Evolutionary conservation across 1,140 invertebrate genomes (phyloP).

Genomic region (Eurosta solidaginis): DNA sequence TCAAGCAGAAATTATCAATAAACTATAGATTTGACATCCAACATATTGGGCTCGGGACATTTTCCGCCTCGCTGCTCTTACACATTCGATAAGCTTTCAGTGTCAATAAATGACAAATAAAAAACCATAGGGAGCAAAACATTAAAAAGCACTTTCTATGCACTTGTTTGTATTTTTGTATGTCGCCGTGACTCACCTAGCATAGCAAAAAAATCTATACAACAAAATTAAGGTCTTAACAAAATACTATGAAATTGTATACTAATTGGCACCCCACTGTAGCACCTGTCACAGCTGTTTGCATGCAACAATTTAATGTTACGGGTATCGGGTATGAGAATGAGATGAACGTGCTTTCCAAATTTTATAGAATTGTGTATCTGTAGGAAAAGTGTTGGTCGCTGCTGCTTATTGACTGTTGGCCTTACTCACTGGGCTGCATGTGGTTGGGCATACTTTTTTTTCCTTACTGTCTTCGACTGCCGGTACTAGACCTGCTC

Average conservation of each 20-base stretch:
- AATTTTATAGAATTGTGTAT: no score
- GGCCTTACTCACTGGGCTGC: constrained; percentile 16
- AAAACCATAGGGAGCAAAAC: background rate
- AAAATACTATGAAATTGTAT: constrained; percentile 36
- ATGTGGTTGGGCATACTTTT: background rate
- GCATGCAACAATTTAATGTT: constrained; percentile 19
- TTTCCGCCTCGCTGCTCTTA: background rate
- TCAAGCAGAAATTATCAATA: background rate
- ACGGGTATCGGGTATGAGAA: no score
- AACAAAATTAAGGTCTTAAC: background rate
- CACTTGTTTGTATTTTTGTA: background rate
- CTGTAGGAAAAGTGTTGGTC: background rate
- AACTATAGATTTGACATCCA: background rate
- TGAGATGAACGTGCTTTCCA: background rate
- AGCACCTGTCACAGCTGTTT: constrained; percentile 37
- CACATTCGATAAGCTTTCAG: background rate
- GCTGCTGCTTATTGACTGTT: constrained; percentile 10
- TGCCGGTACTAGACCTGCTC: background rate
- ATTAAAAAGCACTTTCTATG: constrained; percentile 4
- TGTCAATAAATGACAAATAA: background rate
- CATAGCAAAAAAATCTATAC: background rate
- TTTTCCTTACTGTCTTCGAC: background rate
- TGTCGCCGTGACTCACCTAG: background rate
- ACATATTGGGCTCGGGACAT: background rate
- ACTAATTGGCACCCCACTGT: constrained; percentile 40